Percentiles rank a stretch among this genome's conserved stretches.
These are phyloP conservation scores for Rhagonycha lutea DNA, from an alignment of 2,888 invertebrate species.

Conservation along the genomic window DNA sequence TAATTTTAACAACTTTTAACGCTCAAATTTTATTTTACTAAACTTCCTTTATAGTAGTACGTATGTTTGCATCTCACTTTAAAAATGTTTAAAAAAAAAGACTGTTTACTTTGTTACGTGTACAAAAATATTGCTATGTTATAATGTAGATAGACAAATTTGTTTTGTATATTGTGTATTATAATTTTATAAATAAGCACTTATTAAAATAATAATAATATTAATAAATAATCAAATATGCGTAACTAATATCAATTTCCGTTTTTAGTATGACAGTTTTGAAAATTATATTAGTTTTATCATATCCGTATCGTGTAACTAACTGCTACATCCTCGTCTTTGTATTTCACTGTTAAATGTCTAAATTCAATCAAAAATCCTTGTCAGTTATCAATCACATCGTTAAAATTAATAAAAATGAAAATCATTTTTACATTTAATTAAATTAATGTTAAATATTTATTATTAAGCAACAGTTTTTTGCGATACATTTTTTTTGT, in stretches of 20 bases:
- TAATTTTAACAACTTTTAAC: neutral
- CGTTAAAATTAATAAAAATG: neutral
- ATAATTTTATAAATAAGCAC: constrained; percentile 15
- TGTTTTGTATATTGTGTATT: neutral
- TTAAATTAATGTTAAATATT: neutral
- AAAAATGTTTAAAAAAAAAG: neutral
- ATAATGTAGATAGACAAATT: neutral
- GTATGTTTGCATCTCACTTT: neutral
- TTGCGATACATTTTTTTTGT: neutral
- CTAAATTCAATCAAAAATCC: constrained; percentile 8
- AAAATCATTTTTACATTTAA: neutral
- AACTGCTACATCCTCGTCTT: constrained; percentile 37
- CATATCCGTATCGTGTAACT: constrained; percentile 37
- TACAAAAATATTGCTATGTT: neutral
- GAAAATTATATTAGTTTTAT: constrained; percentile 26
- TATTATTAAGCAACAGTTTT: neutral
- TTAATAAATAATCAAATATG: constrained; percentile 25
- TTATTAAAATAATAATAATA: constrained; percentile 20
- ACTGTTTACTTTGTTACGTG: neutral
- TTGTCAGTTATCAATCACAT: neutral
- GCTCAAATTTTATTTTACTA: neutral
- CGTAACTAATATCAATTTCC: constrained; percentile 26
- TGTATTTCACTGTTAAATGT: constrained; percentile 26
- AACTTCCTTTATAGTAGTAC: neutral
- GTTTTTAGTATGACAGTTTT: constrained; percentile 24